Evolutionary conservation across 2,797 vertebrate species (phyloP).

Genomic region (Lacerta bilineata): DNA sequence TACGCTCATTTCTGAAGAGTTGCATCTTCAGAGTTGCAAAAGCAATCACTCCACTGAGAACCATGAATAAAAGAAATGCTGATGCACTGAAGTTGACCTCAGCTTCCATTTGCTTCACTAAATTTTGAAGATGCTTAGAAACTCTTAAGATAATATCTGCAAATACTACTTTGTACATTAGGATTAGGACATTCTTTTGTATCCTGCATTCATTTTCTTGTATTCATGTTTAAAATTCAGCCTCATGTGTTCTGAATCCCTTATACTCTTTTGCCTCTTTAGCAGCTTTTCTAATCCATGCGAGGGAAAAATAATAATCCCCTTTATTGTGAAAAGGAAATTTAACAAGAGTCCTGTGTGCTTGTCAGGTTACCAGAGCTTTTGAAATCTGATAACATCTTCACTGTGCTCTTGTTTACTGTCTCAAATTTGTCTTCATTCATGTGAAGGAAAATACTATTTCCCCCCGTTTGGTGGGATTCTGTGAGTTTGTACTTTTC

Average conservation of each 20-base stretch:
- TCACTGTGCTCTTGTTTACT: background rate
- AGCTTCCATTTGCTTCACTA: constrained; percentile 1
- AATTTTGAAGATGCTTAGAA: background rate
- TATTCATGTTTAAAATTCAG: background rate
- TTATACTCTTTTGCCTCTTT: background rate
- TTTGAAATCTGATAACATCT: constrained; percentile 4
- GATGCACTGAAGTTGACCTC: background rate
- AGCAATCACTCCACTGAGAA: background rate
- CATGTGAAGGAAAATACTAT: background rate
- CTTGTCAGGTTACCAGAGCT: background rate
- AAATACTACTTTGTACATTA: background rate
- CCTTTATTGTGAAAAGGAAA: background rate
- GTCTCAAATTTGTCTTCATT: background rate
- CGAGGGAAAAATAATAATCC: background rate
- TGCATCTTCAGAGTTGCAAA: background rate
- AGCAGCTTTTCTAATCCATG: constrained; percentile 1
- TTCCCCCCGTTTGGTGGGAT: background rate
- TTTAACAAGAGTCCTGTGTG: constrained; percentile 13
- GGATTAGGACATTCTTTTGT: background rate
- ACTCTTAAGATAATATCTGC: background rate
- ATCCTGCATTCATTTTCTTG: background rate
- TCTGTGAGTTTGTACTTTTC: background rate
- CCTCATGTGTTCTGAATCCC: background rate
- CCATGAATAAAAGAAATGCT: background rate
- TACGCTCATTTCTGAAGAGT: background rate